Evolutionary conservation across 2,888 invertebrate species (phyloP).

Genomic region (Drosophila subsilvestris): DNA sequence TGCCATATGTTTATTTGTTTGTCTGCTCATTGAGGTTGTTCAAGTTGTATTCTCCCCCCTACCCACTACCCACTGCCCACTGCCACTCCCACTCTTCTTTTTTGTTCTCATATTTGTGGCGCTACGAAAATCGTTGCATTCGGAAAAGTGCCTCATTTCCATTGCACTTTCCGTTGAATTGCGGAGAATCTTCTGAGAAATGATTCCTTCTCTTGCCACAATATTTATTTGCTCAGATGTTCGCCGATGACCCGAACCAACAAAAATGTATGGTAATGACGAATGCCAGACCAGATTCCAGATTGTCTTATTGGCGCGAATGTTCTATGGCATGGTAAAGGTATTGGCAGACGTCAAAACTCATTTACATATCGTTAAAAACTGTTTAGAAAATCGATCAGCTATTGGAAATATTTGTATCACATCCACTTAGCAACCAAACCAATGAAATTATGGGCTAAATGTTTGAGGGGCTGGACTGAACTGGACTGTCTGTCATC

Average conservation of each 20-base stretch:
- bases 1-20: slow-evolving; percentile 70
- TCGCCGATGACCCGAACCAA: slow-evolving; percentile 29
- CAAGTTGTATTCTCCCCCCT: slow-evolving; percentile 4
- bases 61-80: no score
- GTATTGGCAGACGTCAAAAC: slow-evolving; percentile 26
- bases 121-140: slow-evolving; percentile 35
- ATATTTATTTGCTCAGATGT: slow-evolving; percentile 65
- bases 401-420: slow-evolving; percentile 37
- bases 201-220: slow-evolving; percentile 14
- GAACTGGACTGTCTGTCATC: slow-evolving; percentile 28
- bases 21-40: slow-evolving; percentile 27
- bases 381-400: slow-evolving; percentile 48
- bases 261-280: slow-evolving; percentile 65
- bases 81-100: slow-evolving; percentile 4
- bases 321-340: slow-evolving; percentile 34
- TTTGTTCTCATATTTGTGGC: slow-evolving; percentile 35
- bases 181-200: slow-evolving; percentile 21
- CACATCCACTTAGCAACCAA: slow-evolving; percentile 37
- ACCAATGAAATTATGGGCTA: slow-evolving; percentile 33
- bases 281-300: slow-evolving; percentile 74
- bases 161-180: slow-evolving; percentile 55
- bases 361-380: slow-evolving; percentile 67
- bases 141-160: slow-evolving; percentile 15
- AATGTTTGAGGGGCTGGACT: slow-evolving; percentile 26
- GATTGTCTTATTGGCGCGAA: slow-evolving; percentile 70